Base-by-base conservation (phyloP, 1,140 invertebrate genomes). In the Penaeus indicus region DNA sequence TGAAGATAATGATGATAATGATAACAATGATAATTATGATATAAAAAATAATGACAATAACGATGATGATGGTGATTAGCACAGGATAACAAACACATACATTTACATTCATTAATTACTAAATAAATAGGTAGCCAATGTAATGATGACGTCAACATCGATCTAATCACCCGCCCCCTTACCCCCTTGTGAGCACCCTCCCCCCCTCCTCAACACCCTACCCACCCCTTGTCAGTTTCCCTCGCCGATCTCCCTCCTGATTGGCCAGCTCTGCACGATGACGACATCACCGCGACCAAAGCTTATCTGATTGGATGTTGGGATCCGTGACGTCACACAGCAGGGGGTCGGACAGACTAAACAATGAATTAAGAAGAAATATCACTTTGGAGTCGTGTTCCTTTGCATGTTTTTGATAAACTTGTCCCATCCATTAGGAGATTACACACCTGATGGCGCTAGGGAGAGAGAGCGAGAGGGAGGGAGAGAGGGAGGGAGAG, bases 281-380 rank as follows among this genome's bases (percentile, higher is more conserved):
- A 81, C 79, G 61, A 61, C 79, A 81, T 60, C 22, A 25, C 25
- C n/a, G 42, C n/a, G 54, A 54, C 47, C 47, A 10, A 3, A 54
- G 8, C 47, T 81, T 81, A 81, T 81, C 79, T 81, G 79, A 81
- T 81, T 81, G 79, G 79, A 25, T n/a, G 79, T 81, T 81, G 54
- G 42, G 79, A 54, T 61, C 79, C 47, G 79, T 81, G 79, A 81
- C 79, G 79, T 81, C 79, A 81, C 18, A 22, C 79, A 81, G 79
- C 79, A 60, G 79, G 79, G 60, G 79, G 54, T 27, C 79, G 54
- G 79, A 61, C 42, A 60, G 22, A 27, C 60, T 32, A 60, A 61
- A 81, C 79, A 81, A 62, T 81, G 79, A 3, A 81, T 81, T 81
- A 81, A 22, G 79, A 32, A 19, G 47, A 81, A 81, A 81, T 61